Conservation (phyloP, 2,797 vertebrate genomes). For the Sphenopsis melanotis region DNA sequence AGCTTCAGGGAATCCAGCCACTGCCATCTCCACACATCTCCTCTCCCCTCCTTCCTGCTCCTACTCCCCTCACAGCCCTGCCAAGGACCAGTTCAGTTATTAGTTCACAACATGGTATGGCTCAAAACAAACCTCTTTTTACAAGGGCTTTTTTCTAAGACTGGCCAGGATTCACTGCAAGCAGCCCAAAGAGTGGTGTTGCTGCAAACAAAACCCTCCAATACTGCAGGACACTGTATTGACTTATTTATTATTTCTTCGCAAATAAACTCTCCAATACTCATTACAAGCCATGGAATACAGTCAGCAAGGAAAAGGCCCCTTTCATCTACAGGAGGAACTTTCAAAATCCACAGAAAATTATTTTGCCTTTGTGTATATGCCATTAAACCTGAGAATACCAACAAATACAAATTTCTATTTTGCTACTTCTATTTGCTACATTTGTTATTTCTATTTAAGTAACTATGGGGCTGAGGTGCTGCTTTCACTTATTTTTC, state of each 20-base stretch:
- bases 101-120: background rate
- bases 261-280: background rate
- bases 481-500: background rate
- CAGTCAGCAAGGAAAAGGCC: background rate
- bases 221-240: background rate
- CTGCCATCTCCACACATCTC: background rate
- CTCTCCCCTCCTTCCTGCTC: background rate
- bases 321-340: background rate
- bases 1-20: background rate
- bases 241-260: background rate
- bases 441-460: background rate
- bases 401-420: background rate
- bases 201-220: background rate
- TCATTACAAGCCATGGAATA: background rate
- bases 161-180: background rate
- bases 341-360: background rate
- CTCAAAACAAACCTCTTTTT: background rate
- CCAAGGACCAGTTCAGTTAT: background rate
- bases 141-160: background rate
- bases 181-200: background rate
- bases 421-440: background rate
- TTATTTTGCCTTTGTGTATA: background rate
- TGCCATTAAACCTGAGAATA: background rate
- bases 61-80: rapidly evolving
- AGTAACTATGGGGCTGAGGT: background rate